phyloP scores from a whole-genome alignment of 2,888 invertebrate genomes.

The Tanypteryx hageni region DNA sequence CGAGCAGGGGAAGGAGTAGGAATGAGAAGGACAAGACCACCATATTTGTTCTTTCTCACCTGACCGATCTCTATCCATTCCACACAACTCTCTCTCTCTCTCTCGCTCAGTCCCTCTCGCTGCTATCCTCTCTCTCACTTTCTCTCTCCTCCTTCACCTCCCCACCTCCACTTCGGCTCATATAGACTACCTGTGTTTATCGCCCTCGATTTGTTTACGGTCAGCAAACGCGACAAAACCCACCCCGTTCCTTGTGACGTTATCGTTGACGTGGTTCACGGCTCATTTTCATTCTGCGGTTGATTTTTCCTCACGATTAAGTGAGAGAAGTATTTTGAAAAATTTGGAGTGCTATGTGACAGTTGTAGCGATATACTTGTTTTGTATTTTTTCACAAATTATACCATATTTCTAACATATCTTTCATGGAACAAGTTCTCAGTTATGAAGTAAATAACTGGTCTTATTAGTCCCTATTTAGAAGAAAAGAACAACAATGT shows the following conservation, averaged over 20 bases:
- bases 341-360: no score
- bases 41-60: slow-evolving; percentile 35
- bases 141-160: not conserved
- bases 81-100: slow-evolving; percentile 1
- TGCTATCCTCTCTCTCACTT: not conserved
- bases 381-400: no score
- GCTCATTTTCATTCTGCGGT: not conserved
- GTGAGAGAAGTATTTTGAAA: no score
- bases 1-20: not conserved
- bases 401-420: no score
- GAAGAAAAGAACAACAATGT: no score
- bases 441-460: no score
- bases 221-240: not conserved
- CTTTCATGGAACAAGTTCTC: no score
- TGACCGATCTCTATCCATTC: slow-evolving; percentile 16
- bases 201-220: not conserved
- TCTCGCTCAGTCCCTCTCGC: no score
- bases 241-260: not conserved
- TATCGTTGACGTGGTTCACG: not conserved
- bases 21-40: slow-evolving; percentile 15
- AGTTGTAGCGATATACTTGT: no score
- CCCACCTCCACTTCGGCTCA: not conserved
- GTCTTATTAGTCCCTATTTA: no score
- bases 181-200: not conserved
- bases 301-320: not conserved